These are phyloP conservation scores for Apomyelois bistriatella DNA, from an alignment of 2,888 invertebrate genomes.

Conservation along the genomic window DNA sequence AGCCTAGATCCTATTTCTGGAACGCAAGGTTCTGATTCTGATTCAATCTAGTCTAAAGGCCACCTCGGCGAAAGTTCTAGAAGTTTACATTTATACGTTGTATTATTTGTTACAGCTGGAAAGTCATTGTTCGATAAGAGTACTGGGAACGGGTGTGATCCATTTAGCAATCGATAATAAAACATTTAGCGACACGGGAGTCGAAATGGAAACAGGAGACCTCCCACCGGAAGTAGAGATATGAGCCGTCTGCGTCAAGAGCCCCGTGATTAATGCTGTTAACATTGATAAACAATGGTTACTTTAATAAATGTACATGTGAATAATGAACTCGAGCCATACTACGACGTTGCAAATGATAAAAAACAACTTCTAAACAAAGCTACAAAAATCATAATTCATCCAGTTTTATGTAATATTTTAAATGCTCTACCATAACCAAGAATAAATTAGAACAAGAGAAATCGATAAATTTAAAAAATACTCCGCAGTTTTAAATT, in stretches of 20 bases:
- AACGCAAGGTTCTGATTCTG: constrained; percentile 40
- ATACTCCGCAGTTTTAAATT: too few relatives aligned
- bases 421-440: too few relatives aligned
- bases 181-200: constrained; percentile 38
- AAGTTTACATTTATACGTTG: neutral
- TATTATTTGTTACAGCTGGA: neutral
- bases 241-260: constrained; percentile 47
- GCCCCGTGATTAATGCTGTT: constrained; percentile 41
- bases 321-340: too few relatives aligned
- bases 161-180: constrained; percentile 41
- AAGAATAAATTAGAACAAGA: too few relatives aligned
- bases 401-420: too few relatives aligned
- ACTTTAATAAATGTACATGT: constrained; percentile 17
- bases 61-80: constrained; percentile 14
- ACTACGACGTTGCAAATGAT: neutral
- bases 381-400: too few relatives aligned
- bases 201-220: constrained; percentile 45
- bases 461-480: too few relatives aligned
- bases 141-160: constrained; percentile 1
- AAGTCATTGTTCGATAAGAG: constrained; percentile 1
- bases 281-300: constrained; percentile 15
- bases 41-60: constrained; percentile 31
- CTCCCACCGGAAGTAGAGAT: constrained; percentile 60
- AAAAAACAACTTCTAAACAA: too few relatives aligned
- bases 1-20: constrained; percentile 68